Evolutionary conservation across 2,113 vertebrate genomes (phyloP).

Genomic region (Daboia siamensis): DNA sequence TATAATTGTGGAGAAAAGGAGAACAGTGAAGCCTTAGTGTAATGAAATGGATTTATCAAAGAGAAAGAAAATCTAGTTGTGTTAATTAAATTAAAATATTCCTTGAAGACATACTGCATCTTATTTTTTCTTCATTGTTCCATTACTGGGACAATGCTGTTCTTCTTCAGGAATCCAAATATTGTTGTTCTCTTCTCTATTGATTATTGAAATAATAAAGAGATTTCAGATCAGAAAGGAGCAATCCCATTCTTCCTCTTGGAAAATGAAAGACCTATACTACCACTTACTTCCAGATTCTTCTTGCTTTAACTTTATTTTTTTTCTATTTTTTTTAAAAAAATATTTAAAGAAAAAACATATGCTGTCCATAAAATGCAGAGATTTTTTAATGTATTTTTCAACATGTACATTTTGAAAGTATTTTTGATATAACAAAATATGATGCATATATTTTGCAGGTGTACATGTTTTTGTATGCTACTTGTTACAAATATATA

Average conservation of each 20-base stretch:
- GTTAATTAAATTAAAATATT: constrained; percentile 37
- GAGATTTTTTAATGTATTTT: not conserved
- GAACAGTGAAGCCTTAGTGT: constrained; percentile 36
- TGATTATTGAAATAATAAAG: not conserved
- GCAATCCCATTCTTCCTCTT: not conserved
- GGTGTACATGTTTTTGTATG: not conserved
- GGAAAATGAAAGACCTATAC: not conserved
- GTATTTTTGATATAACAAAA: not conserved
- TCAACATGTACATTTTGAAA: not conserved
- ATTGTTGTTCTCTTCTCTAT: not conserved
- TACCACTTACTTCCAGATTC: not conserved
- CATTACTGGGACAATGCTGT: constrained; percentile 27
- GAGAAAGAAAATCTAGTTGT: constrained; percentile 23
- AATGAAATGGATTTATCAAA: constrained; percentile 18
- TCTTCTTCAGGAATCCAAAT: not conserved
- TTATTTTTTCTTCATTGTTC: not conserved
- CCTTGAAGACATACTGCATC: constrained; percentile 8
- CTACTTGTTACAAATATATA: not conserved
- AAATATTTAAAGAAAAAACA: not conserved
- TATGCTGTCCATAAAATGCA: not conserved
- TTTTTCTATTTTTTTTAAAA: not conserved
- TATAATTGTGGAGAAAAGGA: constrained; percentile 53
- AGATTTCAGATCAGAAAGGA: not conserved
- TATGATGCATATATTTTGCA: not conserved
- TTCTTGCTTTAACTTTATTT: not conserved